A percentile compares a stretch with the other conserved stretches of the same genome.
phyloP scores from a whole-genome alignment of 1,140 invertebrate genomes.

The Drosophila littoralis region DNA sequence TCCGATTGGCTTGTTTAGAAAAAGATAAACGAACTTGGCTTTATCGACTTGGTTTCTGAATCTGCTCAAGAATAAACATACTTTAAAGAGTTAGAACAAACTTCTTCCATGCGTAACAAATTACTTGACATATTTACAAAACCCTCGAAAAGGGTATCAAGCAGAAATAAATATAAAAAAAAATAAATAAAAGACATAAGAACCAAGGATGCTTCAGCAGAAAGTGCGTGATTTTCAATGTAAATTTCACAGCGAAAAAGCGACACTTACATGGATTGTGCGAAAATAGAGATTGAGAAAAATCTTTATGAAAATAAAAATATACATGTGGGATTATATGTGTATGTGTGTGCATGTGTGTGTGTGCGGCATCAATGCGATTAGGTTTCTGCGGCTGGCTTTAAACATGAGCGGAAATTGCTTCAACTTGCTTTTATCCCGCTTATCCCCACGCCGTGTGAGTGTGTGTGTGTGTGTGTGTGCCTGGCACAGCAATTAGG shows the following conservation, averaged over 20 bases:
- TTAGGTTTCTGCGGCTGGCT: slow-evolving; percentile 8
- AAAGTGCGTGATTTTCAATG: slow-evolving; percentile 65
- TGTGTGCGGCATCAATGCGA: neutral
- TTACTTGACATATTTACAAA: neutral
- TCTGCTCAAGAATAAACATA: too few relatives aligned
- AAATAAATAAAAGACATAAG: slow-evolving; percentile 38
- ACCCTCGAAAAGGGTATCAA: slow-evolving; percentile 9
- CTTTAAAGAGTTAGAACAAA: too few relatives aligned
- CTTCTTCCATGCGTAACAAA: too few relatives aligned
- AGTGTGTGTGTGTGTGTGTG: neutral
- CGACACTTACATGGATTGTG: neutral
- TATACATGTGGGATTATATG: neutral
- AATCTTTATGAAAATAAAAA: neutral
- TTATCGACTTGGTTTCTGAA: too few relatives aligned
- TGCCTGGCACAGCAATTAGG: slow-evolving; percentile 27
- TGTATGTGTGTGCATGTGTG: neutral
- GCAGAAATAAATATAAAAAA: slow-evolving; percentile 21
- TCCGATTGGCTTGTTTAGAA: too few relatives aligned
- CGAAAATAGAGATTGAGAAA: slow-evolving; percentile 4
- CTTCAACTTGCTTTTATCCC: slow-evolving; percentile 4
- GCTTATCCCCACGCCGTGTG: neutral
- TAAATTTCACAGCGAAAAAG: slow-evolving; percentile 35
- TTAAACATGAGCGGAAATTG: slow-evolving; percentile 6
- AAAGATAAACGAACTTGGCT: too few relatives aligned
- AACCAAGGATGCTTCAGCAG: slow-evolving; percentile 50